A percentile compares a stretch with the other conserved stretches of the same genome.
Evolutionary conservation across 2,113 vertebrate species (phyloP).

Genomic region (Mustelus asterias): DNA sequence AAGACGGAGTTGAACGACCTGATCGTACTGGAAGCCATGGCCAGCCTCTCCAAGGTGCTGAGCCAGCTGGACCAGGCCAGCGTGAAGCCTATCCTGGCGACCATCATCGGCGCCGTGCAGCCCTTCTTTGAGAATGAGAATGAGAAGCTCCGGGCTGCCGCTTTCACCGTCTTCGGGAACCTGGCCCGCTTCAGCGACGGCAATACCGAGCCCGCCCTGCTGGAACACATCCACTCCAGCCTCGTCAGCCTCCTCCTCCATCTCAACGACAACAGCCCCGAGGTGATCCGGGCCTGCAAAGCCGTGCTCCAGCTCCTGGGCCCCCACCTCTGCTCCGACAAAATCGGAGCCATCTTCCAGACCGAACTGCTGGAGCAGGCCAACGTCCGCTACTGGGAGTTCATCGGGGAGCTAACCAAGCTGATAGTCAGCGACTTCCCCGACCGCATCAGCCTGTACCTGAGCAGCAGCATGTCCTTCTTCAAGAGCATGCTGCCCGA

Average conservation of each 20-base stretch:
- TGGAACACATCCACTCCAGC: slow-evolving; percentile 77
- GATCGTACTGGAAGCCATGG: slow-evolving; percentile 87
- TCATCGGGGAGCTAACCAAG: slow-evolving; percentile 80
- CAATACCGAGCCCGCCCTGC: slow-evolving; percentile 49
- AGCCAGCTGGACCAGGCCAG: slow-evolving; percentile 69
- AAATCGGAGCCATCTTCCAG: slow-evolving; percentile 71
- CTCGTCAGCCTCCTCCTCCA: slow-evolving; percentile 79
- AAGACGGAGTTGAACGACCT: slow-evolving; percentile 73
- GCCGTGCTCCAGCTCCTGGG: slow-evolving; percentile 76
- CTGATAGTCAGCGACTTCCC: slow-evolving; percentile 83
- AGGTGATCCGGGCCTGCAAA: slow-evolving; percentile 80
- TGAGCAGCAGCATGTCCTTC: slow-evolving; percentile 79
- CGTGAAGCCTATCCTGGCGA: slow-evolving; percentile 67
- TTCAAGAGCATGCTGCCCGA: slow-evolving; percentile 87
- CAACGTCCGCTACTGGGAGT: slow-evolving; percentile 79
- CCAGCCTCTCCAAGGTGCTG: slow-evolving; percentile 75
- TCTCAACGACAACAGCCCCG: slow-evolving; percentile 69
- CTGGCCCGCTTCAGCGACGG: slow-evolving; percentile 58
- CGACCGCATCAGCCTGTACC: slow-evolving; percentile 72
- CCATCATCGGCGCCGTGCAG: slow-evolving; percentile 80
- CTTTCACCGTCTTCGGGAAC: slow-evolving; percentile 77
- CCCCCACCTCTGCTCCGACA: slow-evolving; percentile 70
- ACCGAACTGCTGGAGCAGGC: slow-evolving; percentile 75
- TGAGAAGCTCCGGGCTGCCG: slow-evolving; percentile 67
- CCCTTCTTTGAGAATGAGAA: slow-evolving; percentile 88